phyloP scores from a whole-genome alignment of 2,888 invertebrate genomes.

The Tiliacea citrago region DNA sequence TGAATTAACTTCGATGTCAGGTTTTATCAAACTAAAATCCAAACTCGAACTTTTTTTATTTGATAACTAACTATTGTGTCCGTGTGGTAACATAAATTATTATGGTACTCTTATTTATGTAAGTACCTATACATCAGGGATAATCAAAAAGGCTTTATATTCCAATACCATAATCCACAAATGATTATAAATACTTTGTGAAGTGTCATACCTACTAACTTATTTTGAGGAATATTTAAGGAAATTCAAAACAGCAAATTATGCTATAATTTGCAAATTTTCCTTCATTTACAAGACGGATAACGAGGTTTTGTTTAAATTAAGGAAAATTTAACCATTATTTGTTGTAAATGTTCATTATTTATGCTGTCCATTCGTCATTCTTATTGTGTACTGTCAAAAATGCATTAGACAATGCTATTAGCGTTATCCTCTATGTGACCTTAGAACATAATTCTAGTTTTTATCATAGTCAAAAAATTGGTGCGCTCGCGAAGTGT shows the following conservation, averaged over 20 bases:
- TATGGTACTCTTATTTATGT: background rate
- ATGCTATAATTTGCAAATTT: slow-evolving; percentile 32
- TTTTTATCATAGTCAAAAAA: slow-evolving; percentile 30
- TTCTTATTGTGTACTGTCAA: slow-evolving; percentile 28
- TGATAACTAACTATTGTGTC: background rate
- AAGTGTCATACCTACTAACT: background rate
- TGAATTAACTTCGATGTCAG: background rate
- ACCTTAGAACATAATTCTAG: slow-evolving; percentile 36
- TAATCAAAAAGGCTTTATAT: slow-evolving; percentile 3
- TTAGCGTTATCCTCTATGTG: slow-evolving; percentile 42
- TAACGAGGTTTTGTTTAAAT: slow-evolving; percentile 46
- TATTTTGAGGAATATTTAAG: slow-evolving; percentile 20
- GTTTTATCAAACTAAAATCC: background rate
- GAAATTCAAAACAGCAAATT: slow-evolving; percentile 21
- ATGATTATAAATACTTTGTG: slow-evolving; percentile 14
- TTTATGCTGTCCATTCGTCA: slow-evolving; percentile 38
- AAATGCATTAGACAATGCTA: slow-evolving; percentile 44
- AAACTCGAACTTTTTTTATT: background rate
- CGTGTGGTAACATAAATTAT: slow-evolving; percentile 5
- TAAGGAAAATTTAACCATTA: slow-evolving; percentile 45
- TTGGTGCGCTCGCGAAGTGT: background rate
- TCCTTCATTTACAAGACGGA: slow-evolving; percentile 44
- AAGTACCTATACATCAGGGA: background rate
- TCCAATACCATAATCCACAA: slow-evolving; percentile 15
- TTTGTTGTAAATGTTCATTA: slow-evolving; percentile 43